phyloP scores from a whole-genome alignment of 2,888 invertebrate genomes.

The Metopia argyrocephala region DNA sequence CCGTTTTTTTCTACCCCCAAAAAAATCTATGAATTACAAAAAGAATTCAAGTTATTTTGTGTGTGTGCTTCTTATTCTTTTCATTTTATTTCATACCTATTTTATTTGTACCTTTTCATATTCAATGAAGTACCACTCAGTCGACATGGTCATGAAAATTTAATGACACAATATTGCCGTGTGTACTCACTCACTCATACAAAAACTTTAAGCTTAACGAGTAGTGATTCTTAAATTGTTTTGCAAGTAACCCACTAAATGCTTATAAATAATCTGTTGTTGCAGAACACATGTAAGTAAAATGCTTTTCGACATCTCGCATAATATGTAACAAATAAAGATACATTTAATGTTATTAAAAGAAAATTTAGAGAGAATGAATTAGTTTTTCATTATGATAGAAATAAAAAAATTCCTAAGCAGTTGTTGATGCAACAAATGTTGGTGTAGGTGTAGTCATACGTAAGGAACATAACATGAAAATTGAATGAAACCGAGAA shows the following conservation, averaged over 20 bases:
- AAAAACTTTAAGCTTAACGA: constrained; percentile 53
- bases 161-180: constrained; percentile 73
- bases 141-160: constrained; percentile 76
- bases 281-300: no score
- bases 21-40: constrained; percentile 27
- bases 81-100: background rate
- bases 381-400: no score
- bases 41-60: constrained; percentile 26
- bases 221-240: constrained; percentile 35
- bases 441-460: no score
- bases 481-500: no score
- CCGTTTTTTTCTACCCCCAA: constrained; percentile 56
- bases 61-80: background rate
- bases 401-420: no score
- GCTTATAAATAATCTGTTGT: no score
- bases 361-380: no score
- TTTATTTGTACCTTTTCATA: constrained; percentile 51
- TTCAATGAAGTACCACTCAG: constrained; percentile 56
- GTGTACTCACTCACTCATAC: background rate
- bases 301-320: no score
- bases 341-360: no score
- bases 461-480: no score
- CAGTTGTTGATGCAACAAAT: no score
- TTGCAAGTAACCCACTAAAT: background rate
- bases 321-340: no score